Evolutionary conservation across 2,888 invertebrate genomes (phyloP), one percentile per base, ranked within the genome.

Genomic region (Belgica antarctica): DNA sequence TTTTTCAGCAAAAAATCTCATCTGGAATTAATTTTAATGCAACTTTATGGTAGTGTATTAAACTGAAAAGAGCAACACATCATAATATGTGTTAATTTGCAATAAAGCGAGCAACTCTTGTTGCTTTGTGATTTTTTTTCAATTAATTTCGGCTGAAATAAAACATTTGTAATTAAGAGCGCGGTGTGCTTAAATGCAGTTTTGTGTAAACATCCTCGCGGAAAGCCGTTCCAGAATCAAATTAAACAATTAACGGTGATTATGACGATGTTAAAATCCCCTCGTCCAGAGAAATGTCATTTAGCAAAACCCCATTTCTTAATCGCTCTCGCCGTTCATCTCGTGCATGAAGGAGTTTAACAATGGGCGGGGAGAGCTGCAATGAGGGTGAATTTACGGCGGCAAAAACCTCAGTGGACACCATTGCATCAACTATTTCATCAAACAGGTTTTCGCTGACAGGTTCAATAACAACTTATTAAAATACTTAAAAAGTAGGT

Each of bases 21-120:
- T 62, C 28, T 62, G 62, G 62, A 62, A 62, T 62, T 62, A 62
- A 31, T 31, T 34, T 25, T 62, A 62, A 62, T 62, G 62, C 28
- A 15, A 62, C 62, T 62, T 62, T 62, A 62, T 62, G 62, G 25
- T 24, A 25, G 25, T 61, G 25, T 27, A 27, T 61, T 61, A 25
- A 61, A 27, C 15, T 28, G 15, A n/a, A 47, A 47, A 17, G 19
- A 57, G 5, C 24, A 27, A 61, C 25, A 24, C 41, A 63, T 41
- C 41, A 41, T 63, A 63, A 63, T 63, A 63, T 63, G 63, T 63
- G 63, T 63, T 63, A 63, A 63, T 63, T 41, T 63, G 63, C 24
- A 36, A 12, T 36, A 63, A 3, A 52, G 52, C 52, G 12, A 52
- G 24, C 52, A 41, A 41, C 41, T 41, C n/a, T 41, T 15, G 2